Evolutionary conservation across 2,797 vertebrate genomes (phyloP).

Genomic region (Manis javanica): DNA sequence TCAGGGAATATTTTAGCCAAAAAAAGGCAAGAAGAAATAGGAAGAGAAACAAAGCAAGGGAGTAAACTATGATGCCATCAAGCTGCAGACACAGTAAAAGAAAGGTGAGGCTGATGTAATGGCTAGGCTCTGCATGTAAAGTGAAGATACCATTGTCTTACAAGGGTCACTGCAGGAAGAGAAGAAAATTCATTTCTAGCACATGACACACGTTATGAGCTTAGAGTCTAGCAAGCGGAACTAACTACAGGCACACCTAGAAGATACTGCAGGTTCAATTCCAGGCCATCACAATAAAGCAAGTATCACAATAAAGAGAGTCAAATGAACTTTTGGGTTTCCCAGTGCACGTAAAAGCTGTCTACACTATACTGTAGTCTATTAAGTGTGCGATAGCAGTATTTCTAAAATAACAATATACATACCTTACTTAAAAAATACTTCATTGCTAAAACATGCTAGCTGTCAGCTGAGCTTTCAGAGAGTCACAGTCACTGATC

Average conservation of each 20-base stretch:
- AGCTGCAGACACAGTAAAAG: not conserved
- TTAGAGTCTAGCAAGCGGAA: not conserved
- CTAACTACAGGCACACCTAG: not conserved
- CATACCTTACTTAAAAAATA: too few species aligned
- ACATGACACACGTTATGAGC: not conserved
- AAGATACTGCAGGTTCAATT: too few species aligned
- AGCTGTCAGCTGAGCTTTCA: too few species aligned
- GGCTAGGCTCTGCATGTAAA: not conserved
- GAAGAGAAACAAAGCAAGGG: slow-evolving; percentile 13
- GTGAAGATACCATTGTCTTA: not conserved
- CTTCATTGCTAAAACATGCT: too few species aligned
- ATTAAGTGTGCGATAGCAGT: too few species aligned
- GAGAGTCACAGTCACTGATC: too few species aligned
- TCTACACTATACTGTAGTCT: too few species aligned
- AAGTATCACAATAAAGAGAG: too few species aligned
- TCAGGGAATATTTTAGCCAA: slow-evolving; percentile 7
- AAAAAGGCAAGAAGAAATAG: slow-evolving; percentile 17
- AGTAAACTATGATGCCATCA: not conserved
- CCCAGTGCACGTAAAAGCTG: too few species aligned
- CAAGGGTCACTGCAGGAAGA: not conserved
- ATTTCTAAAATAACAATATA: too few species aligned
- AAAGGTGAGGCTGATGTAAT: not conserved
- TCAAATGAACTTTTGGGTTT: too few species aligned
- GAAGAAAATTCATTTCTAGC: not conserved
- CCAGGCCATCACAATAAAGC: too few species aligned